These are phyloP conservation scores for Chelidonichthys spinosus DNA, from an alignment of 2,797 vertebrate genomes.

Conservation along the genomic window DNA sequence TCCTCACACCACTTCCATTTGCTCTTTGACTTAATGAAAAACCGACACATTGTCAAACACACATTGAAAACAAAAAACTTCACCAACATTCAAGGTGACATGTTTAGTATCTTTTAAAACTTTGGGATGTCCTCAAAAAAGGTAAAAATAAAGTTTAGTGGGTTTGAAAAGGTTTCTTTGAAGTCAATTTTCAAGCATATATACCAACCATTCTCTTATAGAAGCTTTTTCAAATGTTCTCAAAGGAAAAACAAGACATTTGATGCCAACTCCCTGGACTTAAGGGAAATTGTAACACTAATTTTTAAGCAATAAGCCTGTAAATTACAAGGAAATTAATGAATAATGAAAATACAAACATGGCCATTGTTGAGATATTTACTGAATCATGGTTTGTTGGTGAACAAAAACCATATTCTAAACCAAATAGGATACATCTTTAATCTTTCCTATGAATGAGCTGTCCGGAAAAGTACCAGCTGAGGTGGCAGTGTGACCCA, in stretches of 20 bases:
- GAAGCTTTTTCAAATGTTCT: not conserved
- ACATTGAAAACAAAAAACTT: conserved; percentile 1
- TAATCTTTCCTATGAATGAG: conserved; percentile 19
- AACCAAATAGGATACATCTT: not conserved
- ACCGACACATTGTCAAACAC: conserved; percentile 9
- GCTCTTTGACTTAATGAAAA: conserved; percentile 18
- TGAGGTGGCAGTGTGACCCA: conserved; percentile 33
- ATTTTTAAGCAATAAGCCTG: too few relatives aligned
- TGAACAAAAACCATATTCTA: not conserved
- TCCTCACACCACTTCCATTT: conserved; percentile 10
- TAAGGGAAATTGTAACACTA: too few relatives aligned
- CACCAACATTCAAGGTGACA: conserved; percentile 9
- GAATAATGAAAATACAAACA: not conserved
- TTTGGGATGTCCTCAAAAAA: not conserved
- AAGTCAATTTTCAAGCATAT: not conserved
- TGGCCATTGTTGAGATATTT: not conserved
- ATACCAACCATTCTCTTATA: not conserved
- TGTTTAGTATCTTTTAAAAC: conserved; percentile 2
- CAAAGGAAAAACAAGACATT: not conserved
- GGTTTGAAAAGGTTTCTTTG: not conserved
- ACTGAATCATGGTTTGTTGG: not conserved
- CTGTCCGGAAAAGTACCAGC: conserved; percentile 34
- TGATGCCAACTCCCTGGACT: not conserved
- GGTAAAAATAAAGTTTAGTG: not conserved
- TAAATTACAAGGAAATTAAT: not conserved